Evolutionary conservation across 2,113 vertebrate species (phyloP), one percentile per base, ranked within the genome.

Genomic region (Oceanodroma tethys): DNA sequence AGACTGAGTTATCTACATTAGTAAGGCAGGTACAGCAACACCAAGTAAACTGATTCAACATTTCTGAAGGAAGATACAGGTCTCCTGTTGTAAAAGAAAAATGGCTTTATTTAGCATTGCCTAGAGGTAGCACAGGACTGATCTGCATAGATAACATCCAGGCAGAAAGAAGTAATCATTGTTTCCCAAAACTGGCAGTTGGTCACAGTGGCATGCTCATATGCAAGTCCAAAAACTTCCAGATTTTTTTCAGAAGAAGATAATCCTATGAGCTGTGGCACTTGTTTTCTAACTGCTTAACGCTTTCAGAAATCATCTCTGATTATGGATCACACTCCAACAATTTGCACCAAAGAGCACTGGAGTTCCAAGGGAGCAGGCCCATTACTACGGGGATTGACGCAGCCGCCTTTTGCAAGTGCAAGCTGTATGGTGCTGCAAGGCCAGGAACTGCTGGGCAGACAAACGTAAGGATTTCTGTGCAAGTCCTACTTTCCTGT

Each of bases 41-140:
- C 25, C 21, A 75, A 52, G 7, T 47, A 81, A 93, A 86, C 7
- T 7, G 13, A 83, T 63, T 16, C 29, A 82, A 3, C 10, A 7
- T 67, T 95, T 76, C 20, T 70, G 53, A 95, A 90, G 63, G 40
- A 96, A 88, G 34, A 75, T 12, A 7, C 0, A n/a, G 0, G 34
- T 36, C 38, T 80, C 32, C 50, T 47, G 34, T 48, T 83, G 34
- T 80, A 78, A 86, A 93, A 86, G 81, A 75, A 80, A 93, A 94
- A 88, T 32, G 12, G 27, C 17, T 97, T 95, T 96, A 97, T 95
- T 96, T 72, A 88, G 47, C 81, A 60, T 79, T 81, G 65, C 76
- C 94, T 70, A 84, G 95, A 96, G 92, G 88, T 84, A 93, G 88
- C 65, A 83, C 67, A 94, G 75, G 80, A 78, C 59, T 88, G 59